A percentile compares a stretch with the other conserved stretches of the same genome.
Conservation (phyloP, 1,140 invertebrate genomes). For the Goniozus legneri region DNA sequence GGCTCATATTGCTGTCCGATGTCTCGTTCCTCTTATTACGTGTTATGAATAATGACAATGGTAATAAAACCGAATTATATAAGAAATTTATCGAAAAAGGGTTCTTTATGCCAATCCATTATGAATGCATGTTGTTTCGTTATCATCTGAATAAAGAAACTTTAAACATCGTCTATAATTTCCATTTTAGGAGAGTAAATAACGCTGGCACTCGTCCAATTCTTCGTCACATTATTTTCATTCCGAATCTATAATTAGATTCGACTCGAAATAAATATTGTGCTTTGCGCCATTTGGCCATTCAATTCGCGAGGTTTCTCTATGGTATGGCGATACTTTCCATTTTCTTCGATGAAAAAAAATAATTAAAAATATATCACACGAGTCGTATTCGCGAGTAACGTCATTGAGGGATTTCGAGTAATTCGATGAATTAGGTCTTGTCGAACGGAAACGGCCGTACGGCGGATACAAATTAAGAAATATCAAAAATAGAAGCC, state of each 20-base stretch:
- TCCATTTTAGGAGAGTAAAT: too few species aligned
- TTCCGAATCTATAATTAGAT: neutral
- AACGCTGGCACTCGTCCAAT: too few species aligned
- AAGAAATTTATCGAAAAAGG: conserved; percentile 17
- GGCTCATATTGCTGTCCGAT: conserved; percentile 38
- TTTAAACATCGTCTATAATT: too few species aligned
- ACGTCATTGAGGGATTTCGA: too few species aligned
- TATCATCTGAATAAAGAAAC: neutral
- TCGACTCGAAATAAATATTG: conserved; percentile 5
- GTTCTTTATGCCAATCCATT: neutral
- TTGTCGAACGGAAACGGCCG: too few species aligned
- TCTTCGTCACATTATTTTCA: too few species aligned
- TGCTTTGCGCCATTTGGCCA: conserved; percentile 7
- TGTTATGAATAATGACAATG: conserved; percentile 35
- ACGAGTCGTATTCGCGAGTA: too few species aligned
- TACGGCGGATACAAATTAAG: conserved; percentile 23
- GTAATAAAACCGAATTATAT: conserved; percentile 35
- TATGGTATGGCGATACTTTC: too few species aligned
- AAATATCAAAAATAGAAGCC: conserved; percentile 32
- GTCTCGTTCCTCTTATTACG: conserved; percentile 33
- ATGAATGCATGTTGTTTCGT: neutral
- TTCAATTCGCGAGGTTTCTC: conserved; percentile 3
- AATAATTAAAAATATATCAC: too few species aligned
- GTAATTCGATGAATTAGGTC: too few species aligned
- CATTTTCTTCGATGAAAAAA: too few species aligned